Conservation (phyloP, 2,113 vertebrate species). For the Calypte anna region DNA sequence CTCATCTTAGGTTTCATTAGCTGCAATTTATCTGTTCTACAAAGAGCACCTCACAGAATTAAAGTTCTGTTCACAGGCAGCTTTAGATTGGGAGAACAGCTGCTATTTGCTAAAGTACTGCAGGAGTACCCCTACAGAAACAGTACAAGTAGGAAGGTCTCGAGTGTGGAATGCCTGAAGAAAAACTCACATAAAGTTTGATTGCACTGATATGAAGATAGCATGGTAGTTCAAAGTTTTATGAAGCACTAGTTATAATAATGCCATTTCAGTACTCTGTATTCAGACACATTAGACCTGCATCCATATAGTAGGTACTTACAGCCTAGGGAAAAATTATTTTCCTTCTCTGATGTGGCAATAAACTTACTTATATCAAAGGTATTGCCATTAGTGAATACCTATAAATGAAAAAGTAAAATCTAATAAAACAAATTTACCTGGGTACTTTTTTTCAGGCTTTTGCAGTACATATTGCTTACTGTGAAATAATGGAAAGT, state of each 20-base stretch:
- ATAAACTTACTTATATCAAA: neutral
- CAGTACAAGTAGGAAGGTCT: constrained; percentile 12
- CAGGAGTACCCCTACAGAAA: constrained; percentile 76
- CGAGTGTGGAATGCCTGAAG: neutral
- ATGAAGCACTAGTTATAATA: constrained; percentile 13
- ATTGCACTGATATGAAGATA: constrained; percentile 29
- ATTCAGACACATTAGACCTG: neutral
- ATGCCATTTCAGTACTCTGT: constrained; percentile 3
- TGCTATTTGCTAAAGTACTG: constrained; percentile 78
- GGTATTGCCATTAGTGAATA: neutral
- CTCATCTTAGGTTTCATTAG: constrained; percentile 67
- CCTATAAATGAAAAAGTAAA: constrained; percentile 6
- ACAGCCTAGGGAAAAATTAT: constrained; percentile 1
- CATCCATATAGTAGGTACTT: neutral
- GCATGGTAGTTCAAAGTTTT: constrained; percentile 12
- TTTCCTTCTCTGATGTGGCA: neutral
- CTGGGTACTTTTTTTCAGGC: neutral
- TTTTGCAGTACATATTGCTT: neutral
- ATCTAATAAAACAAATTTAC: neutral
- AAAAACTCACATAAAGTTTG: constrained; percentile 18
- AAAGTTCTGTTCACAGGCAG: constrained; percentile 79
- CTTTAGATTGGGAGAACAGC: constrained; percentile 75
- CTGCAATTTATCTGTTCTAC: constrained; percentile 71
- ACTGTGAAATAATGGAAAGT: neutral
- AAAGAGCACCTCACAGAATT: constrained; percentile 72